phyloP scores from a whole-genome alignment of 2,113 vertebrate genomes.

The Pachycephala philippinensis region DNA sequence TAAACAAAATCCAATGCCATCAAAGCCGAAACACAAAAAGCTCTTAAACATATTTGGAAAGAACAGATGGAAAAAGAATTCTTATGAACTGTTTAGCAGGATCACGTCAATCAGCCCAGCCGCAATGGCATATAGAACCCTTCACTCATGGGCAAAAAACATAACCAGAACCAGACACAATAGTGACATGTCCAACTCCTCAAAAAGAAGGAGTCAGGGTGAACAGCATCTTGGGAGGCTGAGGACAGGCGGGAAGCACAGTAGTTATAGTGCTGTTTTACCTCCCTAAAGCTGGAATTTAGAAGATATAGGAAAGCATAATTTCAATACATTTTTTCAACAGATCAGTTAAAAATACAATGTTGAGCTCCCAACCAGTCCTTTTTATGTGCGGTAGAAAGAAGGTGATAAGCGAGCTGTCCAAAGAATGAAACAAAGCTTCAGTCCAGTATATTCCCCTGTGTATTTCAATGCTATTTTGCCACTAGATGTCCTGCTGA shows the following conservation, averaged over 20 bases:
- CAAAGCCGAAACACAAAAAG: background rate
- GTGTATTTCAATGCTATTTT: background rate
- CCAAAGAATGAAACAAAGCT: background rate
- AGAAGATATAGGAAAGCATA: background rate
- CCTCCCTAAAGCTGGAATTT: background rate
- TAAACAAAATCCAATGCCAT: background rate
- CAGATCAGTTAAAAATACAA: background rate
- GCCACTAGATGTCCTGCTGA: constrained; percentile 55
- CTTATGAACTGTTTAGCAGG: background rate
- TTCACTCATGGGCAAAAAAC: background rate
- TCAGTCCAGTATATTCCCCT: background rate
- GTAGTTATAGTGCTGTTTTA: background rate
- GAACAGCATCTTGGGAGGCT: background rate
- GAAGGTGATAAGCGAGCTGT: background rate
- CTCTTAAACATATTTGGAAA: background rate
- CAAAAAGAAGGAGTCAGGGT: background rate
- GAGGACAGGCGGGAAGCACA: background rate
- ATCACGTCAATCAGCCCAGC: background rate
- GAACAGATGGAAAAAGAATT: background rate
- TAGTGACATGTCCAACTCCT: background rate
- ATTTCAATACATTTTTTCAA: background rate
- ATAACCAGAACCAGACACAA: background rate
- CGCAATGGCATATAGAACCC: background rate
- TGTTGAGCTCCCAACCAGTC: background rate
- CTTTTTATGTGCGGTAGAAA: background rate